These are phyloP conservation scores for Chrysoperla carnea DNA, from an alignment of 1,140 invertebrate genomes.

Conservation along the genomic window DNA sequence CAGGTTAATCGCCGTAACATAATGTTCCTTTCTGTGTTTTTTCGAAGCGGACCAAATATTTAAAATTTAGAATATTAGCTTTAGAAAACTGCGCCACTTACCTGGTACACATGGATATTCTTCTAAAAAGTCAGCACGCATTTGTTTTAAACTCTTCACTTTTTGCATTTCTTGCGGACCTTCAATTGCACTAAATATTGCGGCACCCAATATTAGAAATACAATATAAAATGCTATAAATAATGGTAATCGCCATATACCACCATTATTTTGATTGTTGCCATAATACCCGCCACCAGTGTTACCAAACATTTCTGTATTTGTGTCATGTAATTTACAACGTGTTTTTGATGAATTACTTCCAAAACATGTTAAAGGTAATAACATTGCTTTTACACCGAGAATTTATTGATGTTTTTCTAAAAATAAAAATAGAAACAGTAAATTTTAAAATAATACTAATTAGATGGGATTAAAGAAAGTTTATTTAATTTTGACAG, in stretches of 20 bases:
- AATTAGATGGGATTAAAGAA: too few relatives aligned
- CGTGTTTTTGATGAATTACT: not conserved
- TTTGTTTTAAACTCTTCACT: constrained; percentile 29
- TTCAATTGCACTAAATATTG: constrained; percentile 55
- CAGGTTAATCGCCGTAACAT: too few relatives aligned
- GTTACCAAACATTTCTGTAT: too few relatives aligned
- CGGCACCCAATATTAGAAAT: constrained; percentile 39
- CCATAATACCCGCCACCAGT: not conserved
- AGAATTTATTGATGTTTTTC: too few relatives aligned
- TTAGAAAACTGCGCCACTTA: constrained; percentile 19
- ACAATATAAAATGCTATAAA: constrained; percentile 10
- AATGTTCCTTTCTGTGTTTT: too few relatives aligned
- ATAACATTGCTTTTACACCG: not conserved
- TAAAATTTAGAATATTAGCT: not conserved
- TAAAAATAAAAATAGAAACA: too few relatives aligned
- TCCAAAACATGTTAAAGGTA: not conserved
- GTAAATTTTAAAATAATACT: too few relatives aligned
- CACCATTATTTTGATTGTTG: not conserved
- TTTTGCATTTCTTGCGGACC: constrained; percentile 39
- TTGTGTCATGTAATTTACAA: too few relatives aligned
- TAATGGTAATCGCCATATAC: constrained; percentile 6
- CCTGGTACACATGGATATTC: constrained; percentile 40
- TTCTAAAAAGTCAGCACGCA: constrained; percentile 37
- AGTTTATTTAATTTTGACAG: too few relatives aligned
- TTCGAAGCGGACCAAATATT: too few relatives aligned